phyloP scores from a whole-genome alignment of 2,797 vertebrate genomes.

The Sebastes taczanowskii region DNA sequence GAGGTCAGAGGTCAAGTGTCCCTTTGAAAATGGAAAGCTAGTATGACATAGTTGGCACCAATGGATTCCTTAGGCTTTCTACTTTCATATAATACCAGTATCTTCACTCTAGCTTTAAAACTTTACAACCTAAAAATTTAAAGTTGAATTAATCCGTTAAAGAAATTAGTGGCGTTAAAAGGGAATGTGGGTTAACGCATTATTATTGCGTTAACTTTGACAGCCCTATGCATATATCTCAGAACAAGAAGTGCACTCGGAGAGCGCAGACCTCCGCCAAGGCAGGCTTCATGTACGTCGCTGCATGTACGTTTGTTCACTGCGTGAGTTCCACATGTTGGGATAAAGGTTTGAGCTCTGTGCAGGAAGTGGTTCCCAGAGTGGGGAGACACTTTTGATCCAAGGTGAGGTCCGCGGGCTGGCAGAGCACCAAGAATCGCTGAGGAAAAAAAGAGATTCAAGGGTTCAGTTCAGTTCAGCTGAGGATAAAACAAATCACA shows the following conservation, averaged over 20 bases:
- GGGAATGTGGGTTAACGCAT: rapidly evolving
- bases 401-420: conserved; percentile 25
- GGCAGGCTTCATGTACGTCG: no score
- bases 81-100: no score
- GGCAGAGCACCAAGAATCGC: conserved; percentile 58
- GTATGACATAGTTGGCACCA: no score
- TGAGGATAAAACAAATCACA: not conserved
- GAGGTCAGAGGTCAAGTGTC: no score
- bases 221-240: not conserved
- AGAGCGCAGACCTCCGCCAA: no score
- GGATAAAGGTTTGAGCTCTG: conserved; percentile 44
- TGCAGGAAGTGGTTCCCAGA: not conserved
- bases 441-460: not conserved
- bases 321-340: not conserved
- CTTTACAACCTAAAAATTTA: rapidly evolving
- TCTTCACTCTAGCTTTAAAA: no score
- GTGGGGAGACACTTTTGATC: not conserved
- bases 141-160: no score
- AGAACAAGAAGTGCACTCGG: no score
- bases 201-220: no score
- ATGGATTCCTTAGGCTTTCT: no score
- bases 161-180: no score
- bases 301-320: not conserved
- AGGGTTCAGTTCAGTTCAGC: not conserved
- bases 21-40: no score